Evolutionary conservation across 2,888 invertebrate species (phyloP), one percentile per base, ranked within the genome.

Genomic region (Agrotis segetum): DNA sequence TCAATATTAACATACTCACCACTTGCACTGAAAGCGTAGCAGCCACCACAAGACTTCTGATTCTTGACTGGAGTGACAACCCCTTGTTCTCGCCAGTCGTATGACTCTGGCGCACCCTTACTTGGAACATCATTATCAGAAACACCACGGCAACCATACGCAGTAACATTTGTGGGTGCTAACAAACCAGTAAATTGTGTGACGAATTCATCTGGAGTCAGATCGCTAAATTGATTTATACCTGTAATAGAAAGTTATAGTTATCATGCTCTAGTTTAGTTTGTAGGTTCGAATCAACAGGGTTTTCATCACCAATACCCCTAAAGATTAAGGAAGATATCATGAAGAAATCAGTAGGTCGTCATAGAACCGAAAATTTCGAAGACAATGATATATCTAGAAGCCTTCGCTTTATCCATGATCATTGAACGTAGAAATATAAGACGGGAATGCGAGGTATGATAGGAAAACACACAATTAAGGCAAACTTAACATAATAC

Each of bases 61-160:
- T 98, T 97, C 89, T 98, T 98, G 21, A 98, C 96, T 0, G 94
- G 95, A 1, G 98, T 98, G 2, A 99, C 98, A 44, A 97, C 98
- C 9, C 98, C 98, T 55, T 97, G 88, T 3, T 93, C 80, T 79
- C 98, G 97, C 98, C 98, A 99, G 90, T 98, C 98, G 2, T 81
- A 71, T 0, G 70, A 60, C 17, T 84, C 81, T 5, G 87, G 82
- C 1, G 73, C 79, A 58, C 89, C 58, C n/a, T 34, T 29, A 34
- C 70, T 7, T 2, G 71, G 67, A 55, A 82, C 21, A 19, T 83
- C 46, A 1, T 5, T 0, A 17, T 79, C 81, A 1, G 7, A 19
- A 3, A 70, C 52, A 14, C 14, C 60, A 0, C 13, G 56, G 34
- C 71, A 81, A 6, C 13, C 40, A 13, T 0, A 0, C 1, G 0